These are phyloP conservation scores for Drosophila affinis DNA, from an alignment of 2,888 invertebrate genomes.

Conservation along the genomic window DNA sequence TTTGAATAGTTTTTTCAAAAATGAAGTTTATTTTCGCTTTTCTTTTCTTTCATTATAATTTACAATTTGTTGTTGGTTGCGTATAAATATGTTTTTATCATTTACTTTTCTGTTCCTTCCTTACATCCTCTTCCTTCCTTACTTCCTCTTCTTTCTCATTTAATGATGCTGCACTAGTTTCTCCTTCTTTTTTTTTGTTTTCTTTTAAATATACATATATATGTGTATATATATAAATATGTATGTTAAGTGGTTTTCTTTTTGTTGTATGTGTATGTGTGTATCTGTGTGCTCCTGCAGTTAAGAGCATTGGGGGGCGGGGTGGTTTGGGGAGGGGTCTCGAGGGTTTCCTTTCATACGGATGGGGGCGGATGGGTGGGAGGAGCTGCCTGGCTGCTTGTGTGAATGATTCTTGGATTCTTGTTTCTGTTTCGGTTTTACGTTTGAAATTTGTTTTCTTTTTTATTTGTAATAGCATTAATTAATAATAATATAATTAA, in stretches of 20 bases:
- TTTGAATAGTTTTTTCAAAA: conserved; percentile 52
- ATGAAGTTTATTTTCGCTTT: conserved; percentile 52
- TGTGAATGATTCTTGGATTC: conserved; percentile 30
- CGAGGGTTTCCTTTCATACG: conserved; percentile 6
- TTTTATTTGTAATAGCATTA: conserved; percentile 64
- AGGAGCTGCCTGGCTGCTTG: conserved; percentile 34
- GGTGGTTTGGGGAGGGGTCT: conserved; percentile 27
- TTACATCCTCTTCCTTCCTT: not conserved
- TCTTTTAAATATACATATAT: conserved; percentile 39
- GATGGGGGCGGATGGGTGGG: not conserved
- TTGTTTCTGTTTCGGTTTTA: conserved; percentile 56
- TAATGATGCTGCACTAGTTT: conserved; percentile 68
- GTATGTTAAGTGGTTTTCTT: conserved; percentile 46
- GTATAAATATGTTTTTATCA: conserved; percentile 63
- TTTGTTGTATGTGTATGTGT: conserved; percentile 20
- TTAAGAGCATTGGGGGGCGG: conserved; percentile 58
- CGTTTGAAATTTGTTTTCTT: conserved; percentile 48
- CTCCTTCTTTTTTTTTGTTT: conserved; percentile 31
- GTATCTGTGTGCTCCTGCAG: conserved; percentile 39
- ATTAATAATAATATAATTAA: conserved; percentile 78
- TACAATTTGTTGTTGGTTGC: conserved; percentile 70
- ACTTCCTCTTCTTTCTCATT: conserved; percentile 52
- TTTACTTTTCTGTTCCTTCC: conserved; percentile 2
- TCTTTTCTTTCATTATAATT: conserved; percentile 59
- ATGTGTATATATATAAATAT: conserved; percentile 58